Evolutionary conservation across 2,888 invertebrate species (phyloP), one percentile per base, ranked within the genome.

Genomic region (Tetragonula carbonaria): DNA sequence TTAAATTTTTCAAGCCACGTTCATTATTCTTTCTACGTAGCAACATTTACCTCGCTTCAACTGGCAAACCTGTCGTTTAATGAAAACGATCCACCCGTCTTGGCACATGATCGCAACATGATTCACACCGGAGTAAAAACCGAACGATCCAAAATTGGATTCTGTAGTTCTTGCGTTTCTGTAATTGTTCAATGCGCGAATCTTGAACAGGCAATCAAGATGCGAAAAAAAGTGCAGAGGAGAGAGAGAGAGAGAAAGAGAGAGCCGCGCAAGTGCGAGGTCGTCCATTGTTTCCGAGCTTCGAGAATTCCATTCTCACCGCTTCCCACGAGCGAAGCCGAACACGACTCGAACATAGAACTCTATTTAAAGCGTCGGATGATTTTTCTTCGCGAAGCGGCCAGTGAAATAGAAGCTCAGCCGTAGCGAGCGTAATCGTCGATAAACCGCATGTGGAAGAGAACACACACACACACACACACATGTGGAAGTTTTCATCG

Each of bases 401-500:
- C 4, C 28, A 28, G 28, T 28, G 28, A 28, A 28, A 28, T 28
- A 28, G 28, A 28, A 28, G 28, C 2, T 28, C 28, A 2, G 28
- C 28, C 28, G 28, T 28, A 28, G 28, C 28, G 28, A 28, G 28
- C 28, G 28, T 28, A 51, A 51, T 59, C 77, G 51, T 51, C 70
- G 80, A 80, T 73, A 63, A 78, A 57, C 68, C 53, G 23, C 67
- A 62, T 8, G 38, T 28, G 28, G 2, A 38, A 38, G 59, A 51
- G 67, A 68, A 66, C 38, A 77, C 75, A 57, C 2, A 28, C 28
- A 28, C 28, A 28, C 28, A n/a, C n/a, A 28, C 1, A 28, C 28
- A 28, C 28, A 28, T 38, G 78, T 70, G 57, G 81, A 63, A 51
- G 73, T 75, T 82, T 80, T 55, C 28, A 73, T 82, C 82, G 21